Percentiles rank a stretch among this genome's conserved stretches.
Evolutionary conservation across 2,888 invertebrate species (phyloP).

Genomic region (Troides helena): DNA sequence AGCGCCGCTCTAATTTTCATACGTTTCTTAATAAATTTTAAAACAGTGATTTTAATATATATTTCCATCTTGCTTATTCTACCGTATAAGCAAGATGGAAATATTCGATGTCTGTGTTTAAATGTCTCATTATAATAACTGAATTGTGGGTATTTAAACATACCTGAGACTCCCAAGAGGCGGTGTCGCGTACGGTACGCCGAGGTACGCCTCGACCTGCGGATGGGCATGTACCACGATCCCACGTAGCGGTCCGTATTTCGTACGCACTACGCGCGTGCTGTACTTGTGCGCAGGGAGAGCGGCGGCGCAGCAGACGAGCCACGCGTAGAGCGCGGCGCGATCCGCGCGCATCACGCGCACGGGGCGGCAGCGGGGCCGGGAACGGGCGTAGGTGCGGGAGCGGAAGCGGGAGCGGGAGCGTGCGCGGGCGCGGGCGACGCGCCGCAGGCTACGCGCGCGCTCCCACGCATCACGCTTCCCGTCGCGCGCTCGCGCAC

Average conservation of each 20-base stretch:
- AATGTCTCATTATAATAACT: too few species aligned
- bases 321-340: constrained; percentile 80
- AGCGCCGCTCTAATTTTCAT: too few species aligned
- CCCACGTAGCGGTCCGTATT: constrained; percentile 93
- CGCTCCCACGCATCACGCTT: constrained; percentile 61
- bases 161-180: constrained; percentile 93
- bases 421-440: constrained; percentile 47
- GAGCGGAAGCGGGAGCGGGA: constrained; percentile 36
- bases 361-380: constrained; percentile 49
- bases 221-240: constrained; percentile 90
- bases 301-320: constrained; percentile 78
- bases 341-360: constrained; percentile 76
- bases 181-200: constrained; percentile 96
- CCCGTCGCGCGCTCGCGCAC: constrained; percentile 48
- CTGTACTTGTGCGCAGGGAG: constrained; percentile 87
- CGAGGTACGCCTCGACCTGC: constrained; percentile 92
- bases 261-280: constrained; percentile 90
- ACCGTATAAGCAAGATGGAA: too few species aligned
- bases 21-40: too few species aligned
- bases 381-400: constrained; percentile 51
- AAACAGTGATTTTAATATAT: too few species aligned
- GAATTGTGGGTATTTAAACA: neutral
- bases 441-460: constrained; percentile 50
- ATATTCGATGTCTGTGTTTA: too few species aligned
- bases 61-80: too few species aligned